phyloP scores from a whole-genome alignment of 2,113 vertebrate genomes.

The Herpailurus yagouaroundi region DNA sequence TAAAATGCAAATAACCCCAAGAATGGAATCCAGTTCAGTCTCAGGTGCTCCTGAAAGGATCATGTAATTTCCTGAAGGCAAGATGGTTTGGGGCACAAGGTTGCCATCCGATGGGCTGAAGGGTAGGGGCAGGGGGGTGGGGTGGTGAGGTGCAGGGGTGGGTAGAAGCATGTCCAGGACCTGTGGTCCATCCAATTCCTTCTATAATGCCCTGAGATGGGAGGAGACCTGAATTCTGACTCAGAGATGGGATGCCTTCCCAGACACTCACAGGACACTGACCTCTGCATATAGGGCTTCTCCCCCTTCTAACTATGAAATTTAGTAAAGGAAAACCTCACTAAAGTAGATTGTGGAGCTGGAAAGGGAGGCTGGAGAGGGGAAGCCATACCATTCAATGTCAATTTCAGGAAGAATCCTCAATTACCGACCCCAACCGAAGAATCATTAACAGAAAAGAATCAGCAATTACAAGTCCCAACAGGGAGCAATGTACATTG shows the following conservation, averaged over 20 bases:
- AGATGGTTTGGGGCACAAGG: background rate
- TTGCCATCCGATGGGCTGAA: background rate
- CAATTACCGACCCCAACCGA: background rate
- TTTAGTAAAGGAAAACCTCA: background rate
- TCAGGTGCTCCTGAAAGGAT: background rate
- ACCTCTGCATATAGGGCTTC: background rate
- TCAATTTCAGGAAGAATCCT: background rate
- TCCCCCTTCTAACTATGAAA: background rate
- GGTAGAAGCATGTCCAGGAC: background rate
- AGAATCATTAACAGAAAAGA: background rate
- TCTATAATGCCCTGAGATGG: background rate
- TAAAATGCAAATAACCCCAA: slow-evolving; percentile 54
- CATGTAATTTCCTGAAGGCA: slow-evolving; percentile 27
- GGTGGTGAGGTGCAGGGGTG: no score
- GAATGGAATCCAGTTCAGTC: slow-evolving; percentile 25
- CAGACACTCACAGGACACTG: background rate
- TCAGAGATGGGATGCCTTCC: background rate
- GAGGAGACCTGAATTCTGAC: background rate
- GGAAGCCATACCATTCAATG: background rate
- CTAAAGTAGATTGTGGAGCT: background rate
- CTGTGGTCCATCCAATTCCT: background rate
- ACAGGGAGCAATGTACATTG: background rate
- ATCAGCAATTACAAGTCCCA: background rate
- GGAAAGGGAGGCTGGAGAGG: background rate
- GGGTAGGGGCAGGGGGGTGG: background rate